Evolutionary conservation across 2,797 vertebrate genomes (phyloP).

Genomic region (Tragelaphus oryx): DNA sequence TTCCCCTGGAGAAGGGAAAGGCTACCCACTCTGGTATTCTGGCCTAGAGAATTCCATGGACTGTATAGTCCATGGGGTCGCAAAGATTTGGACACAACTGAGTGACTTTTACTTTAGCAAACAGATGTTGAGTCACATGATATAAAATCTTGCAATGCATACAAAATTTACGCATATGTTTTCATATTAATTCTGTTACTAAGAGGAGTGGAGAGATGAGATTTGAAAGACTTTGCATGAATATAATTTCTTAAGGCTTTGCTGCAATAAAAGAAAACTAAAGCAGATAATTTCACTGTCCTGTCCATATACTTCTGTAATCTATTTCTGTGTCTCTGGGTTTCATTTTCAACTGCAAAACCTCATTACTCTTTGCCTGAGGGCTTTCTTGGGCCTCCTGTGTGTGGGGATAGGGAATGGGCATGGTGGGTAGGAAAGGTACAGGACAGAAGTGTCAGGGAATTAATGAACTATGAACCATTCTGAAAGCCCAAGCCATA

Average conservation of each 20-base stretch:
- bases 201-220: neutral
- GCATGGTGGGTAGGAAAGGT: neutral
- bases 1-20: neutral
- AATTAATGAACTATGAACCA: neutral
- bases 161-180: neutral
- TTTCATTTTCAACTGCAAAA: neutral
- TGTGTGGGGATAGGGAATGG: accelerated
- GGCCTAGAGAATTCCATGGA: neutral
- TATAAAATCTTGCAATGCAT: neutral
- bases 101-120: neutral
- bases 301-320: neutral
- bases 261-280: neutral
- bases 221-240: neutral
- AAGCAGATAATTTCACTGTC: neutral
- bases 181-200: neutral
- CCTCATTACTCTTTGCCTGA: neutral
- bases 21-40: neutral
- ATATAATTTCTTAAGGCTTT: neutral
- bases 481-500: neutral
- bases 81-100: neutral
- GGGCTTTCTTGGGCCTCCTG: neutral
- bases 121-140: neutral
- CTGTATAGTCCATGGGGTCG: accelerated
- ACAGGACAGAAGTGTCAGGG: neutral
- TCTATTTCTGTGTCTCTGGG: neutral